phyloP scores from a whole-genome alignment of 2,113 vertebrate genomes.

The Aegithalos caudatus region DNA sequence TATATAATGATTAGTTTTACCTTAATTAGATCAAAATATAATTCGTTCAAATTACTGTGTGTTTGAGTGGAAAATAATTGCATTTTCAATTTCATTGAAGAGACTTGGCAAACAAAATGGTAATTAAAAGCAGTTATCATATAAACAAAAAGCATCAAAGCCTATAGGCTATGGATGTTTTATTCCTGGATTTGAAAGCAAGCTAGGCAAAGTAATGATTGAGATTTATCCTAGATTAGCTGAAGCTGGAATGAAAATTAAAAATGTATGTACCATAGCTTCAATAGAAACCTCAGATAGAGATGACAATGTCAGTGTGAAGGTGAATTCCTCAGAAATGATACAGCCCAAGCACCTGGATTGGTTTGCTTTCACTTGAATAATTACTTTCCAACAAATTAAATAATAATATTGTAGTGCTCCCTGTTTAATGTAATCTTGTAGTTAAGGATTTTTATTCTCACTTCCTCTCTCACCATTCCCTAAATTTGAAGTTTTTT shows the following conservation, averaged over 20 bases:
- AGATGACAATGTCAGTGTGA: not conserved
- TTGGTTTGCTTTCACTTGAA: not conserved
- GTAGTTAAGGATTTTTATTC: not conserved
- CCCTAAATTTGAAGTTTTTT: not conserved
- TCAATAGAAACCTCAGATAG: not conserved
- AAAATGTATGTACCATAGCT: not conserved
- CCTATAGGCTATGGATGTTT: not conserved
- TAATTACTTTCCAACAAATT: not conserved
- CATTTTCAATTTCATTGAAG: conserved; percentile 15
- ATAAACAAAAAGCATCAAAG: conserved; percentile 26
- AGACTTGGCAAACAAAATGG: conserved; percentile 1
- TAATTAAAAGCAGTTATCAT: conserved; percentile 25
- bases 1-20: not conserved
- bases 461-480: not conserved
- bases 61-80: conserved; percentile 22
- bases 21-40: conserved; percentile 25
- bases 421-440: not conserved
- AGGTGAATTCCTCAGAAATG: not conserved
- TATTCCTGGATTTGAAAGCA: conserved; percentile 1
- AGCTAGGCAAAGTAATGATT: not conserved
- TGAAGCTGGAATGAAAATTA: not conserved
- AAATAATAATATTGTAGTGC: not conserved
- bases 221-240: conserved; percentile 14
- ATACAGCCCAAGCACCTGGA: not conserved
- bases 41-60: not conserved